A percentile compares a stretch with the other conserved stretches of the same genome.
Evolutionary conservation across 2,113 vertebrate species (phyloP).

Genomic region (Puntigrus tetrazona): DNA sequence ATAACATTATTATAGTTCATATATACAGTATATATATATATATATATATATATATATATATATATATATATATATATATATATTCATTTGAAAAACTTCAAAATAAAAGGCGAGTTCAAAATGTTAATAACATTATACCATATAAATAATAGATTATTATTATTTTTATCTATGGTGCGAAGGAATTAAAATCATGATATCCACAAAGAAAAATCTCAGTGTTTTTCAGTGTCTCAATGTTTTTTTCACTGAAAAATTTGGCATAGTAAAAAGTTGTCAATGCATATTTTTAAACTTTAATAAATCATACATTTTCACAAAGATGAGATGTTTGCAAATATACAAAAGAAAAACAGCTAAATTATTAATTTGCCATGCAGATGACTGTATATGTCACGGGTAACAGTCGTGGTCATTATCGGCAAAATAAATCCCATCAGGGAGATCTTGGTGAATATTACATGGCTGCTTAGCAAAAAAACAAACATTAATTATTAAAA

Average conservation of each 20-base stretch:
- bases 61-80: no score
- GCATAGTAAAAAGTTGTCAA: background rate
- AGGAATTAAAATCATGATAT: no score
- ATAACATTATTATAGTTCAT: background rate
- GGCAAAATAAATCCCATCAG: background rate
- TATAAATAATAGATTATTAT: background rate
- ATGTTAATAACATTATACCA: background rate
- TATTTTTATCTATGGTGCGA: no score
- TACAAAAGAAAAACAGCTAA: background rate
- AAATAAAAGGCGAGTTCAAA: no score
- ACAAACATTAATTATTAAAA: background rate
- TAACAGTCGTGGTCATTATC: background rate
- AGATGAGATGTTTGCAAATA: background rate
- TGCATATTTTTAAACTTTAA: background rate
- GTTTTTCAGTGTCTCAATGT: no score
- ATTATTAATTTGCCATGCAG: background rate
- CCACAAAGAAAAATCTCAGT: no score
- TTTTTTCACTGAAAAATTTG: background rate
- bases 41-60: no score
- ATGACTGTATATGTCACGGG: background rate
- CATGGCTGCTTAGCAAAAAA: background rate
- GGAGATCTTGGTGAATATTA: background rate
- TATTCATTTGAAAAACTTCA: no score
- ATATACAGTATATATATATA: no score
- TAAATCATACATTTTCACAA: background rate